Evolutionary conservation across 2,797 vertebrate species (phyloP), one percentile per base, ranked within the genome.

Genomic region (Hypotaenidia okinawae): DNA sequence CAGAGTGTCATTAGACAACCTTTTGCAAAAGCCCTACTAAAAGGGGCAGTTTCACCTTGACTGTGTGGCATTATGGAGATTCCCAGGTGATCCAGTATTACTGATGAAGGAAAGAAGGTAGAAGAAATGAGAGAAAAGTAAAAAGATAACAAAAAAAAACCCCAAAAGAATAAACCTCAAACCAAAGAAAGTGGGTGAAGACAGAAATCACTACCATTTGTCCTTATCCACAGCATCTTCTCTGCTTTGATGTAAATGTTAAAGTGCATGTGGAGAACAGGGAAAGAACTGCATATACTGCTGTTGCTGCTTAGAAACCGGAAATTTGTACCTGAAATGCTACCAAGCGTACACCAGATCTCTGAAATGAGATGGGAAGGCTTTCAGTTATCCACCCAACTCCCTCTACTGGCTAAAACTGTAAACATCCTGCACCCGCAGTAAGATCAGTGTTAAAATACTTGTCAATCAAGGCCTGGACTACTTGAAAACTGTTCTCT

Each of bases 391-490:
- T 81, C 89, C 43, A 52, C 24, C 45, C 51, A 61, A 59, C 92
- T 94, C 96, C 94, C 95, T 91, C 96, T 97, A 49, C 92, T n/a
- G 96, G 93, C 61, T 83, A 12, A 28, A 49, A 52, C 52, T 90
- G 84, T 59, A 92, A 92, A 73, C 55, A 79, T 33, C 33, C 57
- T 69, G 35, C 39, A 74, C 37, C 24, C 24, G 27, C 3, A 72
- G 16, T 4, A 45, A 87, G 52, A 54, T 33, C 15, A 35, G 12
- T 25, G 32, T 75, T 69, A 67, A 76, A 91, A 55, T 5, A 55
- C 11, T 39, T 37, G 23, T 3, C 68, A 69, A 84, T 37, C 27
- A 84, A 69, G 25, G 15, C 35, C 72, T 28, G 6, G 39, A 70
- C 22, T 75, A 73, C 35, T 74, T 81, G 43, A 81, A 93, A 76